These are phyloP conservation scores for Cladopsammia gracilis DNA, from an alignment of 64 coral and sea anemone species.

Conservation along the genomic window DNA sequence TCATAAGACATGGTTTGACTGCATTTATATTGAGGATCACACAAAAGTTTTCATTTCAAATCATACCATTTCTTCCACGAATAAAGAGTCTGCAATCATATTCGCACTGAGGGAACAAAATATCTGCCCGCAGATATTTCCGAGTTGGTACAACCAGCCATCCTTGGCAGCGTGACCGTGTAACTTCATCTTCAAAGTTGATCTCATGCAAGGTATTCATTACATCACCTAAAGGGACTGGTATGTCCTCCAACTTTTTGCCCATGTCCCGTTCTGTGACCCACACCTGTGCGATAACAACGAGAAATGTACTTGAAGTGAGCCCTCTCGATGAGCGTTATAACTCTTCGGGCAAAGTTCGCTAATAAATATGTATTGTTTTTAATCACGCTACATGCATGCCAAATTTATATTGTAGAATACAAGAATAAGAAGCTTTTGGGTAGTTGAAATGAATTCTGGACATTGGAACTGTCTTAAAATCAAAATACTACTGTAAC, in stretches of 20 bases:
- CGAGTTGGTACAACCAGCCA: not conserved
- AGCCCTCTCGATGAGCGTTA: too few species aligned
- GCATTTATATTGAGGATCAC: not conserved
- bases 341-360: too few species aligned
- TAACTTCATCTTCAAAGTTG: conserved; percentile 1
- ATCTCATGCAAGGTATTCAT: conserved; percentile 3
- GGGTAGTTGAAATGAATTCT: too few species aligned
- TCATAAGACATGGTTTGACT: not conserved
- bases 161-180: not conserved
- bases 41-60: not conserved
- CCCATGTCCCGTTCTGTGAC: not conserved
- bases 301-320: not conserved
- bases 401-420: too few species aligned
- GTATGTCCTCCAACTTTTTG: not conserved
- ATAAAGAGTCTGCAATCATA: conserved; percentile 5
- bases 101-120: conserved; percentile 3
- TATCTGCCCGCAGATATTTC: not conserved
- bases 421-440: too few species aligned
- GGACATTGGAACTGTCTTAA: too few species aligned
- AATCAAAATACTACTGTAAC: too few species aligned
- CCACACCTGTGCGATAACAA: not conserved
- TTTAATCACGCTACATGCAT: too few species aligned
- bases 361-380: too few species aligned
- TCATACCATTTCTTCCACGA: not conserved
- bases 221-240: not conserved